phyloP scores from a whole-genome alignment of 2,113 vertebrate species.

The Microcebus murinus region DNA sequence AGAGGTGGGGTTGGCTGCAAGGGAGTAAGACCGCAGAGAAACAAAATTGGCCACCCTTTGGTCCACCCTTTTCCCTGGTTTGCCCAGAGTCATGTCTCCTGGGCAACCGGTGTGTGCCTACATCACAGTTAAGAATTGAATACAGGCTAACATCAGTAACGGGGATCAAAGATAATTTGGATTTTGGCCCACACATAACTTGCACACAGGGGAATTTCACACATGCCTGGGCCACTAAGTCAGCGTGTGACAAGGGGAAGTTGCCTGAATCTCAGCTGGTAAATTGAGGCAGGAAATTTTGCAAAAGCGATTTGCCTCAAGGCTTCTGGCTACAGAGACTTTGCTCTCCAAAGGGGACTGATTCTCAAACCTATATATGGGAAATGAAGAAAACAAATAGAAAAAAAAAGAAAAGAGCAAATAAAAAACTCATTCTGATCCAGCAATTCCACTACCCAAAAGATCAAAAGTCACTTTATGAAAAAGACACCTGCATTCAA shows the following conservation, averaged over 20 bases:
- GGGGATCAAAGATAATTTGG: conserved; percentile 15
- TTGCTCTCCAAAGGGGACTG: neutral
- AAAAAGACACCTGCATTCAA: too few relatives aligned
- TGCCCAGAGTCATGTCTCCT: conserved; percentile 61
- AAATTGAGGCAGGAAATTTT: neutral
- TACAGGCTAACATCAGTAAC: conserved; percentile 58
- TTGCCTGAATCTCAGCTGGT: neutral
- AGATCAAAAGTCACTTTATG: too few relatives aligned
- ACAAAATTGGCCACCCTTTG: neutral
- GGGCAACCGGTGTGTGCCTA: conserved; percentile 45
- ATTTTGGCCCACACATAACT: neutral
- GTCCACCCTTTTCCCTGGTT: neutral
- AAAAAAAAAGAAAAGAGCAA: neutral
- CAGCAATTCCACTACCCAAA: too few relatives aligned
- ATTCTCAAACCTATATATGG: neutral
- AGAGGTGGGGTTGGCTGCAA: neutral
- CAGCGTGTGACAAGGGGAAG: neutral
- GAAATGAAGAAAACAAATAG: neutral
- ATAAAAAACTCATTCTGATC: neutral
- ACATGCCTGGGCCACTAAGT: neutral
- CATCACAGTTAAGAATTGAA: conserved; percentile 72
- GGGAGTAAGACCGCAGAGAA: neutral
- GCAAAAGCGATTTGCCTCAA: neutral
- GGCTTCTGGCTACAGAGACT: neutral
- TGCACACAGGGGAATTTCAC: neutral